Base-by-base conservation (phyloP, 2,113 vertebrate genomes). In the Acrocephalus arundinaceus region DNA sequence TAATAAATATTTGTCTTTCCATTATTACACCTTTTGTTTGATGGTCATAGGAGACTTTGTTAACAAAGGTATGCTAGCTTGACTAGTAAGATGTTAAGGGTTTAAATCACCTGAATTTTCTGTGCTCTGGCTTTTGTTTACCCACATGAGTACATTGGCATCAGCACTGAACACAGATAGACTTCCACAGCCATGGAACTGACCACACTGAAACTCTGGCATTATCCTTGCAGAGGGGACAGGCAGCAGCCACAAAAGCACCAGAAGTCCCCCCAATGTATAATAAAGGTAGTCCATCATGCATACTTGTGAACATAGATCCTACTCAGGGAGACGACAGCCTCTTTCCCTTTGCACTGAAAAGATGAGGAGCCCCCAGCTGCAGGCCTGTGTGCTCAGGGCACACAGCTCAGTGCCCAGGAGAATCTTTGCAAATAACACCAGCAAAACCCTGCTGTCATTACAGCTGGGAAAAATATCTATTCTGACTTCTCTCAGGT, bases 371-470 rank as follows among this genome's bases (percentile, higher is more conserved):
- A 82, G 17, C 19, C 72, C 39, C 54, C 35, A 75, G 61, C n/a
- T 78, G 27, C 18, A 55, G 61, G 30, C 18, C 68, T 11, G 0
- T 1, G 2, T 11, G 18, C 30, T 65, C 3, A 0, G 20, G 21
- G 11, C 12, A 39, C 4, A 2, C 3, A 55, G 15, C 58, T 67
- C 55, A 43, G 24, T 27, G 30, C 19, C 21, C 65, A 45, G 55
- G 13, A 68, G 27, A 77, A 61, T 10, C 13, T n/a, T 46, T 54
- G 68, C 18, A 76, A 49, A 13, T 28, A 51, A 68, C 17, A 15
- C n/a, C 45, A 83, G 59, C 15, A 80, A 83, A 89, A 48, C 5
- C 5, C 20, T 31, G 37, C 5, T 19, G 23, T 33, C 55, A 9
- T 66, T 57, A 68, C 10, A 52, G 46, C 13, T 77, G 15, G 21